Conservation (phyloP, 2,113 vertebrate species). For the Vulpes lagopus region DNA sequence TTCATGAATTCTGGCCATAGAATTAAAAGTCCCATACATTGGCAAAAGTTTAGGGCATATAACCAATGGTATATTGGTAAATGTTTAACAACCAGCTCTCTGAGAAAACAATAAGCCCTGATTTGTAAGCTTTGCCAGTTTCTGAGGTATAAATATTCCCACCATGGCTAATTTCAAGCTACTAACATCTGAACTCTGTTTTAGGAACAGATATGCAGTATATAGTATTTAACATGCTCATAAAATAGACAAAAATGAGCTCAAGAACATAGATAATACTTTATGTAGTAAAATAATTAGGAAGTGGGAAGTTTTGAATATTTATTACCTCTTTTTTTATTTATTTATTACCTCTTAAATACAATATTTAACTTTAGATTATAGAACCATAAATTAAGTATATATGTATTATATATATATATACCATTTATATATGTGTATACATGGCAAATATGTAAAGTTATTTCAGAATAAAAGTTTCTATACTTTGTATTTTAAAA, state of each 20-base stretch:
- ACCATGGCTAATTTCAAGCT: neutral
- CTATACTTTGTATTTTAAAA: neutral
- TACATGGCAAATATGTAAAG: neutral
- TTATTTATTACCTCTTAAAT: neutral
- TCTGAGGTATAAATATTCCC: neutral
- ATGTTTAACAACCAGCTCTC: neutral
- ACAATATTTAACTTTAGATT: neutral
- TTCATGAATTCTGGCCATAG: neutral
- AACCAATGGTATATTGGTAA: neutral
- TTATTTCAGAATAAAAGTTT: neutral
- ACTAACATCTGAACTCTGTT: neutral
- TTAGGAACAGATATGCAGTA: neutral
- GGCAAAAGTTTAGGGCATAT: neutral
- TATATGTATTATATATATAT: neutral
- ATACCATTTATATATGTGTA: neutral
- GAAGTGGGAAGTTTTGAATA: neutral
- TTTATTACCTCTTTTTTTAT: neutral
- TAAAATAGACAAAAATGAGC: neutral
- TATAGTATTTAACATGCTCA: neutral
- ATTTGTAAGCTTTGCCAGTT: neutral
- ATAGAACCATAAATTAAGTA: neutral
- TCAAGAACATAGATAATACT: neutral
- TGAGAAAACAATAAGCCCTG: neutral
- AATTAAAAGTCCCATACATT: neutral
- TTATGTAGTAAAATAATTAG: neutral